Conservation (phyloP, 2,113 vertebrate genomes). For the Thomomys bottae region DNA sequence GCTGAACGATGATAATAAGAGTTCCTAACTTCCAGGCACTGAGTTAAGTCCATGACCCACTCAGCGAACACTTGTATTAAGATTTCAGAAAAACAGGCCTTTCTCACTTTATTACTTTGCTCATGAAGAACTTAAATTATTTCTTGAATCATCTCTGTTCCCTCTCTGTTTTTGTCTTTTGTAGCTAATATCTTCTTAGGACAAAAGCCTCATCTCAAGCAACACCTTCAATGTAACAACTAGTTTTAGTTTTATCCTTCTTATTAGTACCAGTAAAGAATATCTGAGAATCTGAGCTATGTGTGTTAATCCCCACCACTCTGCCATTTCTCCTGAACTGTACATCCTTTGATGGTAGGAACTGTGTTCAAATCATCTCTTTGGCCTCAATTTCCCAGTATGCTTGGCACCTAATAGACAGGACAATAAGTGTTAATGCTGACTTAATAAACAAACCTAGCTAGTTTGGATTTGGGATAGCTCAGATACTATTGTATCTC, state of each 20-base stretch:
- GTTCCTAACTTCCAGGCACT: background rate
- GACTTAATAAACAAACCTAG: background rate
- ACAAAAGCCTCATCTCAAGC: background rate
- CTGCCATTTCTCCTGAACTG: background rate
- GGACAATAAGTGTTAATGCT: background rate
- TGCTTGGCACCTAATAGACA: background rate
- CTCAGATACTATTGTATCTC: background rate
- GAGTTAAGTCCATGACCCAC: background rate
- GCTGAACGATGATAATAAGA: background rate
- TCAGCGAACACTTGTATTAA: background rate
- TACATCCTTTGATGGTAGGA: background rate
- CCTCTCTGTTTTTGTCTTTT: background rate
- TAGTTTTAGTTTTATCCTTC: background rate
- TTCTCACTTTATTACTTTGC: background rate
- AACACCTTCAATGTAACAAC: background rate
- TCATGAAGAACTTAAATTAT: background rate
- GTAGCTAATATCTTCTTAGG: background rate
- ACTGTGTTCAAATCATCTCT: background rate
- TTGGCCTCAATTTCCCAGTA: background rate
- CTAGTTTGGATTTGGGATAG: background rate
- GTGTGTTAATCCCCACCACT: background rate
- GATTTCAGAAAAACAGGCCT: background rate
- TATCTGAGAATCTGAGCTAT: background rate
- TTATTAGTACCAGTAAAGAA: background rate
- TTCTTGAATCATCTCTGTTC: background rate